phyloP scores from a whole-genome alignment of 92 coral and sea anemone species.

The Parazoanthus darwini region DNA sequence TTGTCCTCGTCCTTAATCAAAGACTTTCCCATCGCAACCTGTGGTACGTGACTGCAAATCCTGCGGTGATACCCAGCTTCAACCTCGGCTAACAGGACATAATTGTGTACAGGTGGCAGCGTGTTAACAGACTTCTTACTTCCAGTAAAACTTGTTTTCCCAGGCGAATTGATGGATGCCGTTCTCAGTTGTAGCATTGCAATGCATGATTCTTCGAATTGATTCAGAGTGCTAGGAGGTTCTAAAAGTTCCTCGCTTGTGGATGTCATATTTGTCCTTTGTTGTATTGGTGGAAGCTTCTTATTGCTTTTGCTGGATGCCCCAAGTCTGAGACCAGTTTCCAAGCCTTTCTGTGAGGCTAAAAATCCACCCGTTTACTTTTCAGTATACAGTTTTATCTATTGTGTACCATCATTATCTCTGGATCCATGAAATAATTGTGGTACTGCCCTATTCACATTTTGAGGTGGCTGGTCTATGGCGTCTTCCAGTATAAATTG shows the following conservation, averaged over 20 bases:
- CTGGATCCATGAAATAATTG: background rate
- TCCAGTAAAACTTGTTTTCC: too few relatives aligned
- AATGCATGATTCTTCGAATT: too few relatives aligned
- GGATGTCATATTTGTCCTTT: too few relatives aligned
- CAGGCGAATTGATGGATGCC: too few relatives aligned
- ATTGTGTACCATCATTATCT: background rate
- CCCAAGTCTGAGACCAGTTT: background rate
- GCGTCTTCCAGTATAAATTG: background rate
- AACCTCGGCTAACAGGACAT: background rate
- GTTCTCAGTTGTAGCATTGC: too few relatives aligned
- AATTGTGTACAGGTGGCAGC: too few relatives aligned
- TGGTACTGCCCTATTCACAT: background rate
- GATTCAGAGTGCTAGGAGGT: too few relatives aligned
- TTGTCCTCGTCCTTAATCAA: too few relatives aligned
- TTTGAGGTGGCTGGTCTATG: background rate
- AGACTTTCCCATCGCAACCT: too few relatives aligned
- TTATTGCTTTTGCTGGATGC: background rate
- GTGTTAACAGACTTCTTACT: too few relatives aligned
- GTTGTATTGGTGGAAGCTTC: background rate
- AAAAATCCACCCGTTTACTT: background rate
- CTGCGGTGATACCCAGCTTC: background rate
- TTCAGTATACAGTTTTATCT: background rate
- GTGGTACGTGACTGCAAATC: too few relatives aligned
- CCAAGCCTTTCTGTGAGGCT: background rate
- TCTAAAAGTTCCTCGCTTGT: too few relatives aligned